phyloP scores from a whole-genome alignment of 2,888 invertebrate genomes.

The Aporophyla nigra region DNA sequence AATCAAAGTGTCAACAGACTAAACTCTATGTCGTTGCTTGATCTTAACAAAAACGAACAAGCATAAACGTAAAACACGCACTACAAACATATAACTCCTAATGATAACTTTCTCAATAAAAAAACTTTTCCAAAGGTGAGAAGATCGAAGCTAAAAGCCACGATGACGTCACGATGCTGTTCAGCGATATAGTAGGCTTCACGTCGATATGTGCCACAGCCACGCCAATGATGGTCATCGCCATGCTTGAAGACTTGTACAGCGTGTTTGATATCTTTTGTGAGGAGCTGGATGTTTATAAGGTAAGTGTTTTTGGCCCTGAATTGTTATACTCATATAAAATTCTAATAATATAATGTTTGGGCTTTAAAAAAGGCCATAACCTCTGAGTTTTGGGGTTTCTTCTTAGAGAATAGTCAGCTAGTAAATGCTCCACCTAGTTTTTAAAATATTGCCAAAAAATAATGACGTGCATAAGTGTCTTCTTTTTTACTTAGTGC shows the following conservation, averaged over 20 bases:
- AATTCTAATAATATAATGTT: no score
- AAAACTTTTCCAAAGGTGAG: conserved; percentile 91
- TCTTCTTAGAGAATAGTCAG: no score
- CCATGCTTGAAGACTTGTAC: conserved; percentile 98
- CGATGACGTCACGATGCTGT: conserved; percentile 98
- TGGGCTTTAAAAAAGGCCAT: no score
- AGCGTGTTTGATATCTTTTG: conserved; percentile 98
- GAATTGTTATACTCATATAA: no score
- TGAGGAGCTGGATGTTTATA: conserved; percentile 98
- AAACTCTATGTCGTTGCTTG: background rate
- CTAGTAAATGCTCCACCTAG: no score
- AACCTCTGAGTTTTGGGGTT: no score
- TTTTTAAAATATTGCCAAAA: no score
- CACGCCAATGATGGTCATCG: conserved; percentile 98
- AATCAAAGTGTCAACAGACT: background rate
- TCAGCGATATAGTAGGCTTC: conserved; percentile 99
- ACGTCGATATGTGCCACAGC: conserved; percentile 98
- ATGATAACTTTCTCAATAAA: background rate
- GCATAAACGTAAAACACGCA: background rate
- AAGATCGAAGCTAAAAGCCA: conserved; percentile 98
- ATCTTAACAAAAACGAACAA: no score
- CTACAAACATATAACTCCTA: background rate
- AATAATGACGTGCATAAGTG: no score
- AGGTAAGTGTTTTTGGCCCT: conserved; percentile 90
- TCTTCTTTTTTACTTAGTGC: background rate